phyloP scores from a whole-genome alignment of 1,140 invertebrate genomes.

The Hydropsyche tenuis region DNA sequence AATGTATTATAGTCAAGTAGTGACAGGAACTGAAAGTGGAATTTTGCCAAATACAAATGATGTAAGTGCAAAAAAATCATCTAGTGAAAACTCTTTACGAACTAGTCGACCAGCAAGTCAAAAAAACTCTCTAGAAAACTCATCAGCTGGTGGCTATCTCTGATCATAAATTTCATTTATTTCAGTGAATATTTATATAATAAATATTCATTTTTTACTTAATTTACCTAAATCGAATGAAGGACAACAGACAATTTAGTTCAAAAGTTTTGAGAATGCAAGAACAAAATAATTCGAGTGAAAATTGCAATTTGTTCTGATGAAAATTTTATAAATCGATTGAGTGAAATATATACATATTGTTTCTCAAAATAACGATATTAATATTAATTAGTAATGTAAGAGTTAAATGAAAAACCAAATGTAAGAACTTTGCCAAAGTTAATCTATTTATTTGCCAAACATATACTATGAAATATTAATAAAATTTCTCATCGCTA shows the following conservation, averaged over 20 bases:
- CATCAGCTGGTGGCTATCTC: slow-evolving; percentile 43
- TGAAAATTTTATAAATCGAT: too few species aligned
- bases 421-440: slow-evolving; percentile 6
- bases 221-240: too few species aligned
- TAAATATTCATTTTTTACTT: too few species aligned
- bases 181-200: too few species aligned
- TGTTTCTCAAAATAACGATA: too few species aligned
- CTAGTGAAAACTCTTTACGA: slow-evolving; percentile 39
- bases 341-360: too few species aligned
- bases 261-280: too few species aligned
- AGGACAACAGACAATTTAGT: too few species aligned
- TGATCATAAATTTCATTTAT: slow-evolving; percentile 35
- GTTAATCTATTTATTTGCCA: slow-evolving; percentile 3
- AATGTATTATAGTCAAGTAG: slow-evolving; percentile 48
- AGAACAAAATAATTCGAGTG: too few species aligned
- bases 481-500: too few species aligned
- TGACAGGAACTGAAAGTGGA: slow-evolving; percentile 30
- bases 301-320: too few species aligned
- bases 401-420: neutral
- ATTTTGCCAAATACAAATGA: slow-evolving; percentile 30
- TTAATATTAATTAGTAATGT: too few species aligned
- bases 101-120: slow-evolving; percentile 31
- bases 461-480: neutral
- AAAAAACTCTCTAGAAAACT: slow-evolving; percentile 47
- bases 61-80: slow-evolving; percentile 41